Base-by-base conservation (phyloP, 2,113 vertebrate genomes). In the Galeopterus variegatus region DNA sequence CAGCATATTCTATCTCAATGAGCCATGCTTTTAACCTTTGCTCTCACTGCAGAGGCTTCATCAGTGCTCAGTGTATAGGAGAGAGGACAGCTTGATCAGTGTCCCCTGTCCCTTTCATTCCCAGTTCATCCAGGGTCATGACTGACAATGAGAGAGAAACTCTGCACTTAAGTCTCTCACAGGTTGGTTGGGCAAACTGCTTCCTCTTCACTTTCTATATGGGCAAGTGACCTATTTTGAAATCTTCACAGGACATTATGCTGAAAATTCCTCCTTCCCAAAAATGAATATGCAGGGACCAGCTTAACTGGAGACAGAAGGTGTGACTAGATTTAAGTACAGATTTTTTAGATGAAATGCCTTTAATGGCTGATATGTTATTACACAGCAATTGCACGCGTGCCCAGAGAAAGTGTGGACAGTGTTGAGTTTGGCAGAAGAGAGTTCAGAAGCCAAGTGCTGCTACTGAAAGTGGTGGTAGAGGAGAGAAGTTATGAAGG, bases 311-410 rank as follows among this genome's bases (percentile, higher is more conserved):
- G 33, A 36, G 54, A 90, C 3, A 58, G 12, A 36, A 48, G 8
- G 72, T 14, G 54, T 11, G 52, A 54, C 18, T 23, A n/a, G 15
- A 62, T 77, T 48, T 52, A 80, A 52, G 73, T 8, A 73, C 1
- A 4, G 28, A 56, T 15, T 72, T 50, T 75, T 15, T 10, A 67
- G n/a, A 12, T 62, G 50, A 83, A 45, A 19, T 76, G 64, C 62
- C 41, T 85, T 58, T 24, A 69, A 36, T 5, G n/a, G 12, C 6
- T 45, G 31, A 6, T 1, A 52, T 45, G 23, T 18, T 48, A 48
- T 45, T 15, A 33, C 2, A 6, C 6, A 10, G 7, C 12, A 28
- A 13, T 10, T 62, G 2, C 41, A 17, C 0, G 9, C 9, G 18
- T 52, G n/a, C 18, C 17, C 0, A 7, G 41, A 41, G 28, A 86